These are phyloP conservation scores for Synanceia verrucosa DNA, from an alignment of 2,797 vertebrate genomes.

Conservation along the genomic window DNA sequence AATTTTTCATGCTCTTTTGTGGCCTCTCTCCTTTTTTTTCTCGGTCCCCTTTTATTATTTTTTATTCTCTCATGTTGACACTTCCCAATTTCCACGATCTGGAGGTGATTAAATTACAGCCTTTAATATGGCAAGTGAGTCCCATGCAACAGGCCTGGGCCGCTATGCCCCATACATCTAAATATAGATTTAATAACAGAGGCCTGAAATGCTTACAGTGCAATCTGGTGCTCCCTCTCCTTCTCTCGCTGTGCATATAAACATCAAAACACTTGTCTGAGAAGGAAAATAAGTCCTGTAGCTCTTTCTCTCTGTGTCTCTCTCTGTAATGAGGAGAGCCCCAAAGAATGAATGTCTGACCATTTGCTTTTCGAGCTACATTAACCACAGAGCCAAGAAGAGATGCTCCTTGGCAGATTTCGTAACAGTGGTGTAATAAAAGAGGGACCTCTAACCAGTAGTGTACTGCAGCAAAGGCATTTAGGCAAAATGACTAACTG, in stretches of 20 bases:
- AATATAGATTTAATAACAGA: conserved; percentile 83
- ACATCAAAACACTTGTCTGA: conserved; percentile 61
- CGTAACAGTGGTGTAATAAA: conserved; percentile 75
- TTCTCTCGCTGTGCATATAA: conserved; percentile 54
- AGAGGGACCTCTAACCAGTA: conserved; percentile 61
- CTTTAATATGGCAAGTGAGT: conserved; percentile 76
- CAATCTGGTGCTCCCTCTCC: conserved; percentile 55
- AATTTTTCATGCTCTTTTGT: conserved; percentile 39
- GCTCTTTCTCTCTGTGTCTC: conserved; percentile 24
- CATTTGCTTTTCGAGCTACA: conserved; percentile 81
- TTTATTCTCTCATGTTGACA: conserved; percentile 77
- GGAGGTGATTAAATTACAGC: conserved; percentile 73
- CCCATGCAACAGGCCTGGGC: conserved; percentile 56
- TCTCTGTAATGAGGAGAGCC: conserved; percentile 71
- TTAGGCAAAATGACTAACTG: conserved; percentile 59
- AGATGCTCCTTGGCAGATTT: conserved; percentile 76
- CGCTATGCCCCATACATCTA: conserved; percentile 71
- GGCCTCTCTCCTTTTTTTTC: conserved; percentile 3
- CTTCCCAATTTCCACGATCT: conserved; percentile 70
- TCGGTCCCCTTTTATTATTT: conserved; percentile 42
- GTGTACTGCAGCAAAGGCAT: conserved; percentile 55
- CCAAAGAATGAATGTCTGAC: conserved; percentile 73
- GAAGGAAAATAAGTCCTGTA: conserved; percentile 32
- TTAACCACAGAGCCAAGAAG: conserved; percentile 74
- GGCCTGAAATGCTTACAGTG: conserved; percentile 77